These are phyloP conservation scores for Eretmocerus hayati DNA, from an alignment of 2,888 invertebrate species.

Conservation along the genomic window DNA sequence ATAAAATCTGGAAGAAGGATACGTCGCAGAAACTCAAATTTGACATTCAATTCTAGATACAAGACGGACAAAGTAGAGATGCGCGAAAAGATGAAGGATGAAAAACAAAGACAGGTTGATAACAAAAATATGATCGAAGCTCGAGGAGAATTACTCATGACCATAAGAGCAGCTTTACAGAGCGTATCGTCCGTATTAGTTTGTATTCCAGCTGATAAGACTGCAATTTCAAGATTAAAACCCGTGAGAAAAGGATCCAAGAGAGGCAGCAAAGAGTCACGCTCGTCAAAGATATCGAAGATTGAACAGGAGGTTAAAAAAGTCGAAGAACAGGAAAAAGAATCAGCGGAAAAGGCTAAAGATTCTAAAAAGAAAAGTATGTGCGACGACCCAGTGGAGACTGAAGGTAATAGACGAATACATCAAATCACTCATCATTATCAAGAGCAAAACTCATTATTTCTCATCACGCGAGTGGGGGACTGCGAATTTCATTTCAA, in stretches of 20 bases:
- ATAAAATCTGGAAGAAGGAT: too few relatives aligned
- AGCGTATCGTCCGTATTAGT: conserved; percentile 54
- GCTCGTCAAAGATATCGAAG: too few relatives aligned
- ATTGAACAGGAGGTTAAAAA: too few relatives aligned
- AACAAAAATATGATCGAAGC: conserved; percentile 46
- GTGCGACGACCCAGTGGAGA: conserved; percentile 24
- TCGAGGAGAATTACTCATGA: conserved; percentile 52
- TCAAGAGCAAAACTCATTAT: too few relatives aligned
- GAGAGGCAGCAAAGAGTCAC: too few relatives aligned
- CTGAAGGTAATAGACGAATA: too few relatives aligned
- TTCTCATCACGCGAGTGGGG: too few relatives aligned
- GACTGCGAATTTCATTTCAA: too few relatives aligned
- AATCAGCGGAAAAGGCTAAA: conserved; percentile 11
- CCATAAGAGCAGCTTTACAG: conserved; percentile 54
- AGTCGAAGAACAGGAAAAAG: conserved; percentile 14
- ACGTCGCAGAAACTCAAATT: too few relatives aligned
- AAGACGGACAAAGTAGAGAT: conserved; percentile 48
- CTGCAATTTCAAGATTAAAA: too few relatives aligned
- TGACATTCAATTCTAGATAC: too few relatives aligned
- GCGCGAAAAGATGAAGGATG: conserved; percentile 46
- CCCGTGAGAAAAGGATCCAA: conserved; percentile 7
- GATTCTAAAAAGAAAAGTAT: conserved; percentile 10
- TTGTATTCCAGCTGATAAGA: conserved; percentile 28
- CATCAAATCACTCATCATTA: too few relatives aligned
- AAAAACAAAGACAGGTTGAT: conserved; percentile 46